Conservation (phyloP, 1,140 invertebrate genomes). For the Leptestheria dahalacensis region DNA sequence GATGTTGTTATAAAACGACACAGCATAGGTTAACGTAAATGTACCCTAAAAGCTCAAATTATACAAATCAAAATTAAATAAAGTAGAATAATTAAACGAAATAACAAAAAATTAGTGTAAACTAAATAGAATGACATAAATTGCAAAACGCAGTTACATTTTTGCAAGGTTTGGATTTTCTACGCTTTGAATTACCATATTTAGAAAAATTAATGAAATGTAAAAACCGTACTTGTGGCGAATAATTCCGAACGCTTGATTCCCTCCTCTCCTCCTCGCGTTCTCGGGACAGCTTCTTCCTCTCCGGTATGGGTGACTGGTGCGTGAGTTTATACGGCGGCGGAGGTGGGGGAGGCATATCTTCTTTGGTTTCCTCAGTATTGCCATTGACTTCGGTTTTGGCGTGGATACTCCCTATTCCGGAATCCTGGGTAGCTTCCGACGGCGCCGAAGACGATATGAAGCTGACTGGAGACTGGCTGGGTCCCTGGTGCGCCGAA, state of each 20-base stretch:
- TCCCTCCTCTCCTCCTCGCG: constrained; percentile 83
- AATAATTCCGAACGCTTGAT: constrained; percentile 51
- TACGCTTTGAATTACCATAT: no score
- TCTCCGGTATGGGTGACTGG: constrained; percentile 84
- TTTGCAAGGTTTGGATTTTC: no score
- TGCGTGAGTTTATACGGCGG: constrained; percentile 57
- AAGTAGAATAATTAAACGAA: constrained; percentile 43
- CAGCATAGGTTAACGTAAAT: no score
- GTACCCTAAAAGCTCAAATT: no score
- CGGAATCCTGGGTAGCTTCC: constrained; percentile 18
- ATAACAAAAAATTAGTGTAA: constrained; percentile 34
- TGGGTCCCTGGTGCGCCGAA: constrained; percentile 17
- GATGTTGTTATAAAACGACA: no score
- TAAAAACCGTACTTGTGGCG: constrained; percentile 25
- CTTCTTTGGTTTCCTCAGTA: constrained; percentile 11
- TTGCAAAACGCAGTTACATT: no score
- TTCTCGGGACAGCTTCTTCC: constrained; percentile 80
- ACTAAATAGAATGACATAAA: no score
- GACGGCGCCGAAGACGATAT: constrained; percentile 22
- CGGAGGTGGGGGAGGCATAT: constrained; percentile 26
- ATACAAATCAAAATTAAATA: no score
- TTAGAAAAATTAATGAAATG: constrained; percentile 27
- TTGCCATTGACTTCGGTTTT: constrained; percentile 6
- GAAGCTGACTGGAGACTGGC: constrained; percentile 23
- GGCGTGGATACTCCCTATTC: constrained; percentile 19